phyloP scores from a whole-genome alignment of 2,888 invertebrate species.

The Nomada fabriciana region DNA sequence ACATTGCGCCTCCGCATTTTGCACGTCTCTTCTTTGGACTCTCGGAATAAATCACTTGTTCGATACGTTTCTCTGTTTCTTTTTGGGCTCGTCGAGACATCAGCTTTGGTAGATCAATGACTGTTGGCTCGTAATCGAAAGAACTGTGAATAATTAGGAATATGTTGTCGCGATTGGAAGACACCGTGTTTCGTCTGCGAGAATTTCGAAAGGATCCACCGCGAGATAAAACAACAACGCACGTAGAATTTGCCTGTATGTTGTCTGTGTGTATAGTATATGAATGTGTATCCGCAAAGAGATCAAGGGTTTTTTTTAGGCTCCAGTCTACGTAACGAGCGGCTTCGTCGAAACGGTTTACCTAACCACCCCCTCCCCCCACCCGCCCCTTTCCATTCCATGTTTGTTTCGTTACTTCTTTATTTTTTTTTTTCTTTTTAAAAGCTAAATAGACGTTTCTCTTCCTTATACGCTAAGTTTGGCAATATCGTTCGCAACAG shows the following conservation, averaged over 20 bases:
- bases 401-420: conserved; percentile 15
- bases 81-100: conserved; percentile 16
- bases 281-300: conserved; percentile 40
- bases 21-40: conserved; percentile 27
- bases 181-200: conserved; percentile 56
- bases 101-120: conserved; percentile 32
- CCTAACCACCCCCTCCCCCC: neutral
- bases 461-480: conserved; percentile 63
- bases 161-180: conserved; percentile 47
- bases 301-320: conserved; percentile 53
- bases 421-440: conserved; percentile 14
- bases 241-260: conserved; percentile 6
- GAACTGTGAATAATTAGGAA: conserved; percentile 14
- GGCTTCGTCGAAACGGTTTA: conserved; percentile 46
- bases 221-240: conserved; percentile 31
- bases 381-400: conserved; percentile 6
- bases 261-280: conserved; percentile 12
- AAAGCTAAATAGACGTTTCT: conserved; percentile 57
- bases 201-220: conserved; percentile 49
- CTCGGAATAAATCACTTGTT: conserved; percentile 24
- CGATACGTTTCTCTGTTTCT: neutral
- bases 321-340: conserved; percentile 58
- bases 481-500: conserved; percentile 64
- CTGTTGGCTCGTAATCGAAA: conserved; percentile 11
- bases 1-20: conserved; percentile 50